Conservation (phyloP, 1,140 invertebrate genomes). For the Zaprionus inermis region DNA sequence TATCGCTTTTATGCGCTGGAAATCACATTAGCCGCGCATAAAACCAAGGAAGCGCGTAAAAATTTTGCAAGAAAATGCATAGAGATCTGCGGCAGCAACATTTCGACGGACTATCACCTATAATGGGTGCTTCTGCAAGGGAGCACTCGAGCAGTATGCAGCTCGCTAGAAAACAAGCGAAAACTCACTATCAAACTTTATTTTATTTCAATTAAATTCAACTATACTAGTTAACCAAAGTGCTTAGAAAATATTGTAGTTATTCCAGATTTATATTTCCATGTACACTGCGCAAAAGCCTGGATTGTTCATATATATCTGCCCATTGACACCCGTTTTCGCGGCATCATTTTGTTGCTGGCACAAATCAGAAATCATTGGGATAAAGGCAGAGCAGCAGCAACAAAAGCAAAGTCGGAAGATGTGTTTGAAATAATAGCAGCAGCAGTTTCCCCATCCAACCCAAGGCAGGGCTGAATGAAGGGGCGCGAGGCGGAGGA, state of each 20-base stretch:
- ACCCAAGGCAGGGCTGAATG: not conserved
- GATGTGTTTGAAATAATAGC: slow-evolving; percentile 63
- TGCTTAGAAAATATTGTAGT: too few relatives aligned
- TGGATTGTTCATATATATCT: too few relatives aligned
- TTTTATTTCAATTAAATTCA: too few relatives aligned
- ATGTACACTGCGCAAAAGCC: too few relatives aligned
- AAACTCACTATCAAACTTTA: too few relatives aligned
- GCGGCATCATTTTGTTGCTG: slow-evolving; percentile 1
- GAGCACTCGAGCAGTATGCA: not conserved
- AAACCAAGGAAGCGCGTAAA: slow-evolving; percentile 72
- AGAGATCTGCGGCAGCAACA: slow-evolving; percentile 28
- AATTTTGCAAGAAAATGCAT: slow-evolving; percentile 61
- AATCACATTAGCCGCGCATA: slow-evolving; percentile 74
- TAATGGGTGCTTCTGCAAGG: slow-evolving; percentile 38
- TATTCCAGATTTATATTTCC: too few relatives aligned
- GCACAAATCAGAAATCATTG: slow-evolving; percentile 28
- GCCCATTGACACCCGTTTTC: slow-evolving; percentile 10
- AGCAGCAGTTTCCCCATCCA: slow-evolving; percentile 10
- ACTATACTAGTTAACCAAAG: too few relatives aligned
- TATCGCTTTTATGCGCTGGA: slow-evolving; percentile 77
- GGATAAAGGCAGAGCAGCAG: slow-evolving; percentile 7
- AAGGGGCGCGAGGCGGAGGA: not conserved
- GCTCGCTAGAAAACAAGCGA: not conserved
- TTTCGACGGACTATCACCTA: slow-evolving; percentile 32
- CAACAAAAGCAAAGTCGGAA: slow-evolving; percentile 11